These are phyloP conservation scores for Thryonomys swinderianus DNA, from an alignment of 2,113 vertebrate species.

Conservation along the genomic window DNA sequence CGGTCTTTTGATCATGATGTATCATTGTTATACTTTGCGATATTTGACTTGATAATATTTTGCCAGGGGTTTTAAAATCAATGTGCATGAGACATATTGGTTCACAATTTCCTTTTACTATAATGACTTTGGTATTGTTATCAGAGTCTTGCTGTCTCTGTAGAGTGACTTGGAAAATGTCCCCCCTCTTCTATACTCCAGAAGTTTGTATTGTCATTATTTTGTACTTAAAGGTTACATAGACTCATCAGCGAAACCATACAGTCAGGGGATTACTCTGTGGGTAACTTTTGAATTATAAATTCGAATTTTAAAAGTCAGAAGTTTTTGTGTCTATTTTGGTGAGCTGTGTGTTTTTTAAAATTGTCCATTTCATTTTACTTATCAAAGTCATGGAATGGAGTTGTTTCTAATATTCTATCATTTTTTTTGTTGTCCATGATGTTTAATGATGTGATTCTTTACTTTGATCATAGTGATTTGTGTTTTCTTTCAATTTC, in stretches of 20 bases:
- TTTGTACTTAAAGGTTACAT: slow-evolving; percentile 36
- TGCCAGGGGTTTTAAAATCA: slow-evolving; percentile 34
- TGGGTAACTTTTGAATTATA: background rate
- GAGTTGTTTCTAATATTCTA: background rate
- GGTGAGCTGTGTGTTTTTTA: background rate
- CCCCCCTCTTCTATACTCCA: background rate
- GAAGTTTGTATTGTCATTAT: slow-evolving; percentile 19
- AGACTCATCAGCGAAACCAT: background rate
- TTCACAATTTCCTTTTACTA: slow-evolving; percentile 33
- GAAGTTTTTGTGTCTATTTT: slow-evolving; percentile 40
- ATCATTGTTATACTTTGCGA: slow-evolving; percentile 13
- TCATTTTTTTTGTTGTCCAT: background rate
- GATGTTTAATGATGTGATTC: background rate
- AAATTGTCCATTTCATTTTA: slow-evolving; percentile 24
- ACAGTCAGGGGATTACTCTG: background rate
- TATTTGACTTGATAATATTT: slow-evolving; percentile 36
- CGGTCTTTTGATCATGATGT: background rate
- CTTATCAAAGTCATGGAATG: slow-evolving; percentile 43
- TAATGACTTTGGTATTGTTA: slow-evolving; percentile 58
- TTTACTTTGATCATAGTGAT: slow-evolving; percentile 39
- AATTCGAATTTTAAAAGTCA: slow-evolving; percentile 46
- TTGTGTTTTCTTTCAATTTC: background rate
- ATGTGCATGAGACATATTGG: background rate
- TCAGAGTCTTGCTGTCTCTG: slow-evolving; percentile 20
- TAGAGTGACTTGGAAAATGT: background rate